phyloP scores from a whole-genome alignment of 2,797 vertebrate genomes.

The Neosalanx taihuensis region DNA sequence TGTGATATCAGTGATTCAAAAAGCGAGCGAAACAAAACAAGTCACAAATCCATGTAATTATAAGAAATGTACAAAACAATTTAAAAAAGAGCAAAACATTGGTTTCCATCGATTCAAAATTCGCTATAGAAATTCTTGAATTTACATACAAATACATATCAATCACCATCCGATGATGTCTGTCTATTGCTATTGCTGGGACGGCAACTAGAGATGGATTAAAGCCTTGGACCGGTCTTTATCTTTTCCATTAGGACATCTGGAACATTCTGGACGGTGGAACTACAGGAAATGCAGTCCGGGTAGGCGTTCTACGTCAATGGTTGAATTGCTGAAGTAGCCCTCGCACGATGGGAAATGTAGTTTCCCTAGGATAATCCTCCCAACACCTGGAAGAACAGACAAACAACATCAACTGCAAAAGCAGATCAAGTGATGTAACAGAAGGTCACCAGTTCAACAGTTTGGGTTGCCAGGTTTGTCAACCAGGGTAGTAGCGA shows the following conservation, averaged over 20 bases:
- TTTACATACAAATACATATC: conserved; percentile 58
- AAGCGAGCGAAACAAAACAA: conserved; percentile 61
- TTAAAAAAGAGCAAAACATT: conserved; percentile 58
- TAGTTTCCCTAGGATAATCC: conserved; percentile 60
- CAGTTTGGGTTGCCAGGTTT: neutral
- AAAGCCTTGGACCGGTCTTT: conserved; percentile 72
- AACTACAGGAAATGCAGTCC: conserved; percentile 33
- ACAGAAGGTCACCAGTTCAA: neutral
- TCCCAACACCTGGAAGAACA: conserved; percentile 30
- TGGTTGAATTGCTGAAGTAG: conserved; percentile 25
- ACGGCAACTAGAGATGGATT: conserved; percentile 69
- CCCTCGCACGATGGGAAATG: conserved; percentile 50
- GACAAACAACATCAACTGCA: neutral
- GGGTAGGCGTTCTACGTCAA: neutral
- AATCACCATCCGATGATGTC: conserved; percentile 48
- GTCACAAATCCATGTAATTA: conserved; percentile 47
- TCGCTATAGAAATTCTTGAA: conserved; percentile 53
- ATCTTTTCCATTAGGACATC: conserved; percentile 30
- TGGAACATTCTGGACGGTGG: conserved; percentile 33
- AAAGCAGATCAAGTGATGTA: neutral
- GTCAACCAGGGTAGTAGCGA: neutral
- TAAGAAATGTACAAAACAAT: conserved; percentile 73
- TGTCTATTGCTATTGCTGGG: conserved; percentile 56
- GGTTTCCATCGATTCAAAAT: conserved; percentile 50
- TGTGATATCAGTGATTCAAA: conserved; percentile 76